phyloP scores from a whole-genome alignment of 37 sponge, comb jelly and placozoan species.

The Haliclona indistincta region DNA sequence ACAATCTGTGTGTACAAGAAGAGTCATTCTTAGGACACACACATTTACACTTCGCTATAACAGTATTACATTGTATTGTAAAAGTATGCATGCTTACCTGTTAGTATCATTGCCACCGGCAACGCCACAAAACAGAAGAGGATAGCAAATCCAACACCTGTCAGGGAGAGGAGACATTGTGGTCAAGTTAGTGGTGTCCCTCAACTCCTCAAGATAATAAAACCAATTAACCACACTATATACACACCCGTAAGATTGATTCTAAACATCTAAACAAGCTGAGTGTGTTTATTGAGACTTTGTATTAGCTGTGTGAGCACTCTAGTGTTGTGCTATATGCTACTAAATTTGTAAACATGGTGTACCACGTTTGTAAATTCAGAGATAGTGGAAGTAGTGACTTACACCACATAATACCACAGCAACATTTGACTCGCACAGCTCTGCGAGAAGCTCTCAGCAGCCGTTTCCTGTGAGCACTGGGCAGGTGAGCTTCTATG shows the following conservation, averaged over 20 bases:
- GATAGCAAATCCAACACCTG: conserved; percentile 42
- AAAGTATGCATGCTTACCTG: conserved; percentile 28
- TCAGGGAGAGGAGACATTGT: not conserved
- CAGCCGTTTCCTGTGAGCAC: not conserved
- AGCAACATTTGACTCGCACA: conserved; percentile 38
- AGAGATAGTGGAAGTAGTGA: not conserved
- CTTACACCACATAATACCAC: conserved; percentile 66
- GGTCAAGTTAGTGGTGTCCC: not conserved
- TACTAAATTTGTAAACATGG: not conserved
- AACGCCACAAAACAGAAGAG: conserved; percentile 14
- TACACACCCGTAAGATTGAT: not conserved
- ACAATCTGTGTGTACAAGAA: not conserved
- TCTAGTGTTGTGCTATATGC: not conserved
- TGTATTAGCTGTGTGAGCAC: no score
- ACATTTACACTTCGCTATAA: not conserved
- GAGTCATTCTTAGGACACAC: not conserved
- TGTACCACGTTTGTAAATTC: not conserved
- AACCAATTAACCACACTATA: not conserved
- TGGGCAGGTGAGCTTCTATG: conserved; percentile 53
- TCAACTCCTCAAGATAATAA: not conserved
- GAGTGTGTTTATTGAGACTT: no score
- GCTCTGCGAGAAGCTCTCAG: not conserved
- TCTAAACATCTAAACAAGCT: no score
- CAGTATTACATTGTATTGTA: not conserved
- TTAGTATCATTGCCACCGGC: conserved; percentile 45